A percentile compares a stretch with the other conserved stretches of the same genome.
Evolutionary conservation across 2,888 invertebrate genomes (phyloP).

Genomic region (Drosophila paramelanica): DNA sequence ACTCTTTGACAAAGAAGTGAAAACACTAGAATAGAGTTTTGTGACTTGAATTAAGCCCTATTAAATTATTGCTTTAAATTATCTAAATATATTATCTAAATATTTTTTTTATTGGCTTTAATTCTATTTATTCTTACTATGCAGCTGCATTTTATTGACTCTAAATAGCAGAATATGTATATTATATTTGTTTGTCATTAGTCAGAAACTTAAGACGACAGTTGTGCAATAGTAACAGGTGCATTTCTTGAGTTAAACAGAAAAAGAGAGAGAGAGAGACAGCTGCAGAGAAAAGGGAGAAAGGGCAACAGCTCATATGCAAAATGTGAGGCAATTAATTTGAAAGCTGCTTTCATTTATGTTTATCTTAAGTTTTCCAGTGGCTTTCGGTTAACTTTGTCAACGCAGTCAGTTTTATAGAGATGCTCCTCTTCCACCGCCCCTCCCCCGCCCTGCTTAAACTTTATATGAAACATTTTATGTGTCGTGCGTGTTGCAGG

Average conservation of each 20-base stretch:
- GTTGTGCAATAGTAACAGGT: slow-evolving; percentile 1
- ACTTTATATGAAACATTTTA: slow-evolving; percentile 37
- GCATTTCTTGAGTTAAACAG: not conserved
- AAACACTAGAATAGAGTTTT: too few species aligned
- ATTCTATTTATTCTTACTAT: too few species aligned
- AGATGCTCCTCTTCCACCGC: not conserved
- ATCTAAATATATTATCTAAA: too few species aligned
- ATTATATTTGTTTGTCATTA: not conserved
- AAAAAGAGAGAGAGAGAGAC: not conserved
- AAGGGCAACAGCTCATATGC: slow-evolving; percentile 12
- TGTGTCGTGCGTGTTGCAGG: slow-evolving; percentile 44
- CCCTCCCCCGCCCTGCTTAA: slow-evolving; percentile 4
- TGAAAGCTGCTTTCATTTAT: slow-evolving; percentile 55
- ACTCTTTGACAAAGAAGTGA: too few species aligned
- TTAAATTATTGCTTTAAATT: too few species aligned
- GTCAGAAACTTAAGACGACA: not conserved
- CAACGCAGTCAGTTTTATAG: slow-evolving; percentile 15
- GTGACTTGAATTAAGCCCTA: too few species aligned
- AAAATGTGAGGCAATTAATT: slow-evolving; percentile 63
- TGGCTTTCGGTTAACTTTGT: slow-evolving; percentile 37
- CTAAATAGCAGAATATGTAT: not conserved
- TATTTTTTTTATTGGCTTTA: too few species aligned
- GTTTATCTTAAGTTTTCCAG: slow-evolving; percentile 59
- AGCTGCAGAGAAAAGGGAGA: not conserved
- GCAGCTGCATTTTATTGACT: too few species aligned